These are phyloP conservation scores for Platyrinchus mystaceus DNA, from an alignment of 2,797 vertebrate species.

Conservation along the genomic window DNA sequence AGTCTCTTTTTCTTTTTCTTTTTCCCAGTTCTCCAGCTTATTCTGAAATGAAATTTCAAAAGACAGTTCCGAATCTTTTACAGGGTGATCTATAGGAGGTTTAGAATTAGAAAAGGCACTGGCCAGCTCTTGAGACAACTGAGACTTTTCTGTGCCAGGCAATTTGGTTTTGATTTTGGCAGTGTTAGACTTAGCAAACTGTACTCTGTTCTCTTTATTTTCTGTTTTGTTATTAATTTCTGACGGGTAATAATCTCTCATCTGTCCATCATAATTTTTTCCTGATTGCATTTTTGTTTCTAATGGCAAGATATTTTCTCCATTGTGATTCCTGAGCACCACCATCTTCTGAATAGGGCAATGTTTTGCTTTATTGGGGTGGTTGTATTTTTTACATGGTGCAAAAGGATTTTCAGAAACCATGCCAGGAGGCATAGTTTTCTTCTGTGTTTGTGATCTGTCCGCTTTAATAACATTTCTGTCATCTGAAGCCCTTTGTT, in stretches of 20 bases:
- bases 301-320: conserved; percentile 64
- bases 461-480: conserved; percentile 65
- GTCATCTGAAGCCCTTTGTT: conserved; percentile 69
- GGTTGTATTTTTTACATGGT: conserved; percentile 42
- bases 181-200: background rate
- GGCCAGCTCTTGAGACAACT: background rate
- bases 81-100: background rate
- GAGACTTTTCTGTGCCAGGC: background rate
- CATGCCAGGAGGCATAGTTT: conserved; percentile 78
- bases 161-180: background rate
- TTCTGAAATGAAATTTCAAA: conserved; percentile 88
- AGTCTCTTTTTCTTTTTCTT: conserved; percentile 82
- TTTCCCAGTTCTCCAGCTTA: conserved; percentile 84
- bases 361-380: conserved; percentile 53
- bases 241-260: conserved; percentile 33
- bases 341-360: conserved; percentile 56
- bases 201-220: conserved; percentile 66
- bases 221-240: conserved; percentile 49
- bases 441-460: conserved; percentile 79
- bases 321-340: conserved; percentile 70
- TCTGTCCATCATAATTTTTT: conserved; percentile 46
- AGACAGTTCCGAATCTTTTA: conserved; percentile 70
- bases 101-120: background rate
- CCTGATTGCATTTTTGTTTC: conserved; percentile 18
- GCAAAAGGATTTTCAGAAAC: conserved; percentile 28